Conservation (phyloP, 2,888 invertebrate species). For the Aspidiotus destructor region DNA sequence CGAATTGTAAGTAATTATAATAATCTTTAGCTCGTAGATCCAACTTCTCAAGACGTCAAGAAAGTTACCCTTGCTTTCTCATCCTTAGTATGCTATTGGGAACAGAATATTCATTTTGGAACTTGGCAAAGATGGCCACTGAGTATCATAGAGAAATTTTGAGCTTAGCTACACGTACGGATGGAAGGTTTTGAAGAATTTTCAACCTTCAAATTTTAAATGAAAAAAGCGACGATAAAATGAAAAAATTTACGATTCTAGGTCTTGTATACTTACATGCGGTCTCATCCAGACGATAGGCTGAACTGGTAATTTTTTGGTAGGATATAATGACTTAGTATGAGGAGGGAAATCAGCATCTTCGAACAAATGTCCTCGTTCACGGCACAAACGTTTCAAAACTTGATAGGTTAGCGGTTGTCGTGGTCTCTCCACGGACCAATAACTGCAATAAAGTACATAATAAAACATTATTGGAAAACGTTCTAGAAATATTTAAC, state of each 20-base stretch:
- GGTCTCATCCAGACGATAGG: slow-evolving; percentile 58
- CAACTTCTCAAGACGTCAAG: too few species aligned
- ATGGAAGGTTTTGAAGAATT: too few species aligned
- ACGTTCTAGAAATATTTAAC: not conserved
- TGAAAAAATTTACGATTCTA: not conserved
- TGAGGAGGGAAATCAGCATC: slow-evolving; percentile 53
- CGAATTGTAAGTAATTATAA: too few species aligned
- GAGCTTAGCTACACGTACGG: too few species aligned
- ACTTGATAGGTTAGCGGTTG: slow-evolving; percentile 46
- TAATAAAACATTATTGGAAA: not conserved
- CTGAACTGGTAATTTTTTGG: slow-evolving; percentile 49
- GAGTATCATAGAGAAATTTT: too few species aligned
- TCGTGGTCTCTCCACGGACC: slow-evolving; percentile 46
- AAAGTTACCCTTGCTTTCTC: too few species aligned
- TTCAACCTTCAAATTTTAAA: too few species aligned
- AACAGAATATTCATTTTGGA: too few species aligned
- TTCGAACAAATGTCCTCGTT: slow-evolving; percentile 51
- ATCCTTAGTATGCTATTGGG: too few species aligned
- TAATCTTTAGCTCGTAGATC: too few species aligned
- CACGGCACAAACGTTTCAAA: slow-evolving; percentile 48
- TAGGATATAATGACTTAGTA: slow-evolving; percentile 48
- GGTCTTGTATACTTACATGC: slow-evolving; percentile 47
- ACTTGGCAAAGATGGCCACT: too few species aligned
- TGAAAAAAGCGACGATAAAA: too few species aligned
- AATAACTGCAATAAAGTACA: slow-evolving; percentile 44